Conservation (phyloP, 2,797 vertebrate species). For the Etheostoma nigrum region DNA sequence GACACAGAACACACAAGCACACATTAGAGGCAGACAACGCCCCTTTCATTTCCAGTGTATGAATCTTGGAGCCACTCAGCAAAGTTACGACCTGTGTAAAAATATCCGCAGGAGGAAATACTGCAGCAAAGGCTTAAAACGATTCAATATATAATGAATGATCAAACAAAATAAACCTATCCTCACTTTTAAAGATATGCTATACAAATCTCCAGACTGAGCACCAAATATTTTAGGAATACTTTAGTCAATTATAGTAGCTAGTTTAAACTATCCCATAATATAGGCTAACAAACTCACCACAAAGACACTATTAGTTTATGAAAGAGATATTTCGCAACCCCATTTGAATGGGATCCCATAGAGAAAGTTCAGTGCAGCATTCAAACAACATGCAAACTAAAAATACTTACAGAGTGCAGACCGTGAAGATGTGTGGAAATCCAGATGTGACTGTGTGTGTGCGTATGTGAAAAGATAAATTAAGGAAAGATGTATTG, state of each 20-base stretch:
- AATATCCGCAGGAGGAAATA: constrained; percentile 35
- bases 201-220: not conserved
- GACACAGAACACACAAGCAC: constrained; percentile 6
- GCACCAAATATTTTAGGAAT: not conserved
- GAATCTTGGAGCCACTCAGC: constrained; percentile 32
- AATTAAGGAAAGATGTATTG: not conserved
- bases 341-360: constrained; percentile 10
- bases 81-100: constrained; percentile 48
- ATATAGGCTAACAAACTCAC: not conserved
- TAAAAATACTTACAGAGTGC: constrained; percentile 62
- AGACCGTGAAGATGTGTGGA: not conserved
- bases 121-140: not conserved
- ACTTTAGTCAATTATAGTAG: not conserved
- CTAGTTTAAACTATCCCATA: not conserved
- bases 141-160: not conserved
- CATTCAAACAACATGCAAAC: constrained; percentile 46
- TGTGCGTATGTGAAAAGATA: no score
- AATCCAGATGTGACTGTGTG: constrained; percentile 36
- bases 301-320: not conserved
- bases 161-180: not conserved
- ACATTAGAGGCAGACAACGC: constrained; percentile 66
- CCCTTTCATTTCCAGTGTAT: constrained; percentile 70
- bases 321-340: not conserved
- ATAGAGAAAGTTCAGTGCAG: not conserved
- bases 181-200: not conserved